Evolutionary conservation across 2,797 vertebrate genomes (phyloP), one percentile per base, ranked within the genome.

Genomic region (Xiphophorus birchmanni): DNA sequence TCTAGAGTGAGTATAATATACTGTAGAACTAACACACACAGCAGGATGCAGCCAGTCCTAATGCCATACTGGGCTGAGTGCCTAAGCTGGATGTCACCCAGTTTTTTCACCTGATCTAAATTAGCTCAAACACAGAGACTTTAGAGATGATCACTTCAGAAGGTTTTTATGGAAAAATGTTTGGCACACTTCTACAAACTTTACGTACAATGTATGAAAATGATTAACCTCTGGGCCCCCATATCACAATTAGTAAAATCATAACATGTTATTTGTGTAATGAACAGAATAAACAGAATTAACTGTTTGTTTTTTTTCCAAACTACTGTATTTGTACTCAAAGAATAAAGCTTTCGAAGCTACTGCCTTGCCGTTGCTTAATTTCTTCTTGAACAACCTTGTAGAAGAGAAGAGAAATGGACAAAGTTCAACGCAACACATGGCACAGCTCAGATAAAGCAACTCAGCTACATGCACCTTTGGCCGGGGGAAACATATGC

Each of bases 391-490:
- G 40, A 29, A 3, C 21, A 23, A 40, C n/a, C 47, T 37, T 6
- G 15, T 74, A 37, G 4, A 35, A 50, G 29, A 37, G 4, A 35
- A 50, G n/a, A 74, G 42, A 37, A 74, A 5, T 47, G 2, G n/a
- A 48, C 75, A 71, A 35, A 83, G 76, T 69, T 87, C 63, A 84
- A 45, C 3, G 21, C 6, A 40, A n/a, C 65, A 84, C 56, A 75
- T 71, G 82, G 56, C 9, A 9, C 40, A 54, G 40, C 79, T 86
- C 82, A 72, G 35, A 8, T 74, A 29, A 76, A 80, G 52, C 74
- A n/a, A 44, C 76, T 65, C 77, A 44, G 45, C 76, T 77, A 58
- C 78, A 40, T 15, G 13, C 77, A 89, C 87, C 82, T 88, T 87
- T 88, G 79, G 45, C 48, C 78, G 4, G 12, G 29, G 71, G 54